Percentiles rank a stretch among this genome's conserved stretches.
Conservation (phyloP, 2,113 vertebrate species). For the Stigmatopora argus region DNA sequence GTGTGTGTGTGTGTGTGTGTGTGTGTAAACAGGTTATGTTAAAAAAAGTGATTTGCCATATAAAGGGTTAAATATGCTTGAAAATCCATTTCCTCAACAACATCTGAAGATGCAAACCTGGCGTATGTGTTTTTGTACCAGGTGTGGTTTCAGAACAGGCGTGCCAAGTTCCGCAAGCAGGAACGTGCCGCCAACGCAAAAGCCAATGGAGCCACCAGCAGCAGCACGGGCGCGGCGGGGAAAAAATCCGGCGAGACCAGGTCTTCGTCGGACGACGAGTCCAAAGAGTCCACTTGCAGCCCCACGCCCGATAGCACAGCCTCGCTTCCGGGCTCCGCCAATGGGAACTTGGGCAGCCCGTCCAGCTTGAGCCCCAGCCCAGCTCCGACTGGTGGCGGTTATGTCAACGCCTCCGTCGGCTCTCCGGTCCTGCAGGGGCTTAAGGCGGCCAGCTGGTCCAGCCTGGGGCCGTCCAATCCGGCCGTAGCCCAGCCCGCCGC, state of each 20-base stretch:
- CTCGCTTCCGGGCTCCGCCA: slow-evolving; percentile 78
- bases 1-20: too few species aligned
- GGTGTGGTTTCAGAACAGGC: slow-evolving; percentile 97
- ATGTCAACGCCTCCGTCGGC: slow-evolving; percentile 63
- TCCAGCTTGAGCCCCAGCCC: slow-evolving; percentile 89
- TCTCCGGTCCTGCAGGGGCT: slow-evolving; percentile 77
- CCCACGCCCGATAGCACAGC: slow-evolving; percentile 95
- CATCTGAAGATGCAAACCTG: neutral
- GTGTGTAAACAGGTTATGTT: too few species aligned
- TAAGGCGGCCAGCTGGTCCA: slow-evolving; percentile 82
- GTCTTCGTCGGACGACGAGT: slow-evolving; percentile 88
- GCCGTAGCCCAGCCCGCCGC: slow-evolving; percentile 66
- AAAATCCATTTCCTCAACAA: neutral
- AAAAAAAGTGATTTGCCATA: too few species aligned
- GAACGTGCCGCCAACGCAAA: slow-evolving; percentile 89
- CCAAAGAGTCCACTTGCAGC: slow-evolving; percentile 93
- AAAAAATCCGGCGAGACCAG: slow-evolving; percentile 79
- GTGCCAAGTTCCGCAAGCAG: slow-evolving; percentile 93
- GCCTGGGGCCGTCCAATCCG: slow-evolving; percentile 73
- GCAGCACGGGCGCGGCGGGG: slow-evolving; percentile 44
- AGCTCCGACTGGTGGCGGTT: slow-evolving; percentile 63
- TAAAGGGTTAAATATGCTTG: neutral
- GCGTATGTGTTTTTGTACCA: slow-evolving; percentile 46
- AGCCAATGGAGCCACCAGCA: slow-evolving; percentile 49
- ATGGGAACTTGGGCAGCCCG: slow-evolving; percentile 77